Conservation (phyloP, 1,140 invertebrate genomes). For the Prorops nasuta region DNA sequence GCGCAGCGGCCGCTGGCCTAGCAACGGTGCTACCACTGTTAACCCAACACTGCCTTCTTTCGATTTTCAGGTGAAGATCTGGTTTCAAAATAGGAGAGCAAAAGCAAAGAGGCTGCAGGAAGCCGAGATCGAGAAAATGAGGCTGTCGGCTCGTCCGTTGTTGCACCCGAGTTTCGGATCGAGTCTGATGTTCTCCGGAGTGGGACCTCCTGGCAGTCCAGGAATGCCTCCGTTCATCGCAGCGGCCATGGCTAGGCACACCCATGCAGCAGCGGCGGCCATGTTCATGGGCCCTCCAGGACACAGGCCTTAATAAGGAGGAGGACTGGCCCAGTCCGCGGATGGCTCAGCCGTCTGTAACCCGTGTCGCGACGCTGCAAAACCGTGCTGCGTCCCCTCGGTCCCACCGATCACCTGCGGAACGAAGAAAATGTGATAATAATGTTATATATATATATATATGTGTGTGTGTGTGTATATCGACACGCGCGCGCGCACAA, state of each 20-base stretch:
- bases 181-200: constrained; percentile 53
- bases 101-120: constrained; percentile 94
- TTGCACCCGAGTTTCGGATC: constrained; percentile 54
- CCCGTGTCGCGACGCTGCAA: too few species aligned
- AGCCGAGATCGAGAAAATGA: constrained; percentile 87
- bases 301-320: constrained; percentile 47
- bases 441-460: too few species aligned
- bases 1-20: too few species aligned
- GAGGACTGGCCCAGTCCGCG: too few species aligned
- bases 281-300: constrained; percentile 56
- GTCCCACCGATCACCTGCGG: too few species aligned
- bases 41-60: too few species aligned
- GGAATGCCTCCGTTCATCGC: constrained; percentile 54
- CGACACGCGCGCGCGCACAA: too few species aligned
- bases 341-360: not conserved
- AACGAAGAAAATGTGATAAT: too few species aligned
- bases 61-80: constrained; percentile 81
- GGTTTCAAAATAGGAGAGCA: constrained; percentile 94
- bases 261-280: constrained; percentile 52
- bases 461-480: too few species aligned
- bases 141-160: constrained; percentile 67
- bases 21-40: too few species aligned
- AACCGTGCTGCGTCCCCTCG: too few species aligned
- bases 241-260: constrained; percentile 54
- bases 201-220: constrained; percentile 50